Evolutionary conservation across 1,140 invertebrate species (phyloP).

Genomic region (Drosophila parabipectinata): DNA sequence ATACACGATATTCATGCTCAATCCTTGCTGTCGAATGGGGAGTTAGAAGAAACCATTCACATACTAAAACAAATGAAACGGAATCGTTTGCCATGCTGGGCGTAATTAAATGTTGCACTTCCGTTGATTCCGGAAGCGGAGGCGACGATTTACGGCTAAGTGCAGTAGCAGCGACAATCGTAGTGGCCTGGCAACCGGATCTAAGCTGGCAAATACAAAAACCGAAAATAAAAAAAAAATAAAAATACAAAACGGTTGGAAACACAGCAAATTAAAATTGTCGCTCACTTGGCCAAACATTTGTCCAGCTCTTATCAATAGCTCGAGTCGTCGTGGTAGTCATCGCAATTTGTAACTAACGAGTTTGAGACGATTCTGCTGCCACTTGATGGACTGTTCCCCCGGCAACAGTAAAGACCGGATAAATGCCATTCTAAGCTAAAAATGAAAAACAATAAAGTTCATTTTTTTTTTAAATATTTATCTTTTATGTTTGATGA

Average conservation of each 20-base stretch:
- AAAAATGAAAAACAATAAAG: too few relatives aligned
- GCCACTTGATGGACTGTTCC: conserved; percentile 62
- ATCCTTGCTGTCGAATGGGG: conserved; percentile 1
- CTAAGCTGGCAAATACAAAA: conserved; percentile 19
- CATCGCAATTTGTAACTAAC: conserved; percentile 57
- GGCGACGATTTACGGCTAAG: conserved; percentile 53
- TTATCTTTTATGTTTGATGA: not conserved
- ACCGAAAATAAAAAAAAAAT: conserved; percentile 1
- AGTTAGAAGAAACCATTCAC: conserved; percentile 11
- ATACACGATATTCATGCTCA: conserved; percentile 42
- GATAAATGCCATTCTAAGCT: not conserved
- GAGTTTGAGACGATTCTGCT: conserved; percentile 42
- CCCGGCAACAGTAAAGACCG: conserved; percentile 19
- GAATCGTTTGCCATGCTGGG: conserved; percentile 48
- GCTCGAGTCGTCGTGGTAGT: conserved; percentile 36
- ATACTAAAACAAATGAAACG: conserved; percentile 27
- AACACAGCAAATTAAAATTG: conserved; percentile 69
- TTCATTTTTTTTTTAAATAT: too few relatives aligned
- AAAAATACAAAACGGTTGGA: conserved; percentile 19
- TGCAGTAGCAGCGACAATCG: conserved; percentile 26
- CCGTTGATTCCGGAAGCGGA: conserved; percentile 40
- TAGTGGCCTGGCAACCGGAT: conserved; percentile 36
- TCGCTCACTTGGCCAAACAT: conserved; percentile 73
- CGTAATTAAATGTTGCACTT: conserved; percentile 66
- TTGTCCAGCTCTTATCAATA: conserved; percentile 72